Base-by-base conservation (phyloP, 2,113 vertebrate species). In the Accipiter virgatus region DNA sequence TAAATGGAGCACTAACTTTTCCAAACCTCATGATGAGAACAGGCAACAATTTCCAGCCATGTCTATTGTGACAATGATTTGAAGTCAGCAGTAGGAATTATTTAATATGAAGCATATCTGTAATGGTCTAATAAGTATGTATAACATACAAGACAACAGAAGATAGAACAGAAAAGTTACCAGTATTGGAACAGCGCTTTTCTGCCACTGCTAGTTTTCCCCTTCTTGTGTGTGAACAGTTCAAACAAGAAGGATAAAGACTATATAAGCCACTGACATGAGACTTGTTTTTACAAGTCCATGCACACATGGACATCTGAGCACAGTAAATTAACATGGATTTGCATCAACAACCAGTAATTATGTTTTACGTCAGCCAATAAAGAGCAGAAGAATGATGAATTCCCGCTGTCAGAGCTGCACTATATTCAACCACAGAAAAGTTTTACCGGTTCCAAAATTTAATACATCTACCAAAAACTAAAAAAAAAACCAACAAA, bases 271-370 rank as follows among this genome's bases (percentile, higher is more conserved):
- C 65, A 78, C 36, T 55, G 47, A 81, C 48, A 63, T 14, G 55
- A 74, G 71, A 58, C 32, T 67, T 45, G 26, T 45, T 89, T n/a
- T 59, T 53, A 92, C 86, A 77, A 92, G 71, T 83, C 83, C 77
- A 84, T 88, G 73, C 65, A 65, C 72, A 94, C 92, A 53, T 66
- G 75, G 42, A 84, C 15, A 4, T 73, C 47, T 90, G 61, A 80
- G 89, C 50, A 84, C 68, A 86, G 70, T 79, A 96, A 94, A 95
- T 88, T 92, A 86, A 91, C 36, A 36, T 74, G 78, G 73, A 84
- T 91, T 91, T 90, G 84, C 50, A 90, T 87, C 71, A 81, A 72
- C 79, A 36, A 55, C 21, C 50, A 80, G 63, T 78, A 77, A 96
- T 88, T 81, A 84, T 45, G 29, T 83, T 93, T 95, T 84, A 77